phyloP scores from a whole-genome alignment of 2,113 vertebrate genomes.

The Pomatostomus ruficeps region DNA sequence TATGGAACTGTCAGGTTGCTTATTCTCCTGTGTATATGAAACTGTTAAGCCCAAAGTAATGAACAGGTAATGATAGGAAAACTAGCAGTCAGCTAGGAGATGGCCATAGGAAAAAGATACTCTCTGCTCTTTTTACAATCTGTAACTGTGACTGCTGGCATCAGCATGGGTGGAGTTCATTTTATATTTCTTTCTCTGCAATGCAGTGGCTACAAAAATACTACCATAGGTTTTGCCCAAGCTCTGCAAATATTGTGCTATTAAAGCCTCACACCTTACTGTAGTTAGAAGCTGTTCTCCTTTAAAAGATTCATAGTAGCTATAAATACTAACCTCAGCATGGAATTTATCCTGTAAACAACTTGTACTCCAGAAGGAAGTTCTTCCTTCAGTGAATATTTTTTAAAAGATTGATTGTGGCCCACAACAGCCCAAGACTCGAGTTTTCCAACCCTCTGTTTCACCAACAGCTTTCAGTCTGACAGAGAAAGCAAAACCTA shows the following conservation, averaged over 20 bases:
- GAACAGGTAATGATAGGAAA: not conserved
- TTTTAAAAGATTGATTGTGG: not conserved
- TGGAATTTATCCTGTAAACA: conserved; percentile 30
- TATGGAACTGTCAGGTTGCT: not conserved
- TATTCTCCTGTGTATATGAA: not conserved
- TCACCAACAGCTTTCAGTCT: not conserved
- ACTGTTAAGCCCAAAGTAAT: fast-evolving
- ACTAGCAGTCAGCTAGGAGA: not conserved
- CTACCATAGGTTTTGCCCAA: not conserved
- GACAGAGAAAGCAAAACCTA: not conserved
- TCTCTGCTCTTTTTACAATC: not conserved
- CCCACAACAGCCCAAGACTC: not conserved
- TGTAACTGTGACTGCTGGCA: not conserved
- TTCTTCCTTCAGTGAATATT: not conserved
- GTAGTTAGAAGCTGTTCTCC: not conserved
- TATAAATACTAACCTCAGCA: not conserved
- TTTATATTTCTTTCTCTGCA: not conserved
- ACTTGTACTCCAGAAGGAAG: not conserved
- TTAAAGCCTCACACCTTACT: not conserved
- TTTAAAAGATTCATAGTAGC: not conserved
- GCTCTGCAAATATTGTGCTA: not conserved
- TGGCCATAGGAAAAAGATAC: not conserved
- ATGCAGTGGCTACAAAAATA: not conserved
- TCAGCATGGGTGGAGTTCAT: not conserved
- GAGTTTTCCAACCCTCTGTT: not conserved